Percentiles rank a stretch among this genome's conserved stretches.
phyloP scores from a whole-genome alignment of 1,140 invertebrate species.

The Homarus americanus region DNA sequence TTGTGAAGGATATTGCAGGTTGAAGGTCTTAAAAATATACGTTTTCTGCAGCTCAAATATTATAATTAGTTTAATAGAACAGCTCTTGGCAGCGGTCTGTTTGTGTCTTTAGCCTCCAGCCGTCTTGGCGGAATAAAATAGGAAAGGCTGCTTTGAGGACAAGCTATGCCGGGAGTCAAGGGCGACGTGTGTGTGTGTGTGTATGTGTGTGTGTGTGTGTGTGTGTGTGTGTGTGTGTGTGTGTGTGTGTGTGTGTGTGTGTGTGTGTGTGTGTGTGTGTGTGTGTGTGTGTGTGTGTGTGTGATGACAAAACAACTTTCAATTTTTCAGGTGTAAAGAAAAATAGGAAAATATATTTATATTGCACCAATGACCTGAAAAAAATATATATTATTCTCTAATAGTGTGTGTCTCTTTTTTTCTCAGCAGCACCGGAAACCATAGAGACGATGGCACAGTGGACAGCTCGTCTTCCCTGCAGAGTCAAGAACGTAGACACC shows the following conservation, averaged over 20 bases:
- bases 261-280: not conserved
- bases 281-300: too few relatives aligned
- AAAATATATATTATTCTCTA: not conserved
- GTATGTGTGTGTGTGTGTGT: constrained; percentile 19
- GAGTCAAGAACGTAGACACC: constrained; percentile 56
- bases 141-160: not conserved
- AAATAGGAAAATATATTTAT: too few relatives aligned
- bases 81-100: not conserved
- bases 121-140: not conserved
- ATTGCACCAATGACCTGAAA: too few relatives aligned
- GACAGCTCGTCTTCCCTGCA: constrained; percentile 62
- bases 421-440: constrained; percentile 53
- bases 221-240: constrained; percentile 20
- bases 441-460: constrained; percentile 62
- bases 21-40: not conserved
- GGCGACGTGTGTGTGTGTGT: too few relatives aligned
- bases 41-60: too few relatives aligned
- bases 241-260: constrained; percentile 2
- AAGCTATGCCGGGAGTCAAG: not conserved
- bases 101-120: not conserved
- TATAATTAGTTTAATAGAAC: too few relatives aligned
- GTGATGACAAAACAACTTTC: too few relatives aligned
- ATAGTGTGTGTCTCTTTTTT: not conserved
- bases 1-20: not conserved
- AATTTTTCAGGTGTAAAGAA: not conserved